Percentiles rank a stretch among this genome's conserved stretches.
phyloP scores from a whole-genome alignment of 2,888 invertebrate species.

The Eilema caniola region DNA sequence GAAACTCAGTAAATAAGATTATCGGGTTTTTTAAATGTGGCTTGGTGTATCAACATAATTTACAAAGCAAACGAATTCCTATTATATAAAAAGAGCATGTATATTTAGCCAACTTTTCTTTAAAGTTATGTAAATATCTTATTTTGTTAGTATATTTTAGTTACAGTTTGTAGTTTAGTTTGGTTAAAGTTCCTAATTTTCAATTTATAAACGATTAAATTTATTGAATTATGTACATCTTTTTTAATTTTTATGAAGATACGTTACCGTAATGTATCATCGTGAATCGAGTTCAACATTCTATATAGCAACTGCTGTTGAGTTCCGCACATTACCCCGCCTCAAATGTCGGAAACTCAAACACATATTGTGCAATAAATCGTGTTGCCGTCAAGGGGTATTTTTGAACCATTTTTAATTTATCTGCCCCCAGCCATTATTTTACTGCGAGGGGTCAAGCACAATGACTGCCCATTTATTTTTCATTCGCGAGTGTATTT shows the following conservation, averaged over 20 bases:
- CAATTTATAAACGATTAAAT: too few species aligned
- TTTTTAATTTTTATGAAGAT: neutral
- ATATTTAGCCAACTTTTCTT: too few species aligned
- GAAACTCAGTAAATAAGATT: too few species aligned
- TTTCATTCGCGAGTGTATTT: constrained; percentile 73
- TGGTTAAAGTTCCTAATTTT: too few species aligned
- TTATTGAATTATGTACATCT: too few species aligned
- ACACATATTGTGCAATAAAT: constrained; percentile 65
- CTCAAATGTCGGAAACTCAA: constrained; percentile 53
- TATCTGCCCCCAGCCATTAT: constrained; percentile 84
- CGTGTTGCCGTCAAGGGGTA: constrained; percentile 76
- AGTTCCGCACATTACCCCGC: constrained; percentile 46
- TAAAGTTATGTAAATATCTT: too few species aligned
- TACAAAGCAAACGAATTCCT: too few species aligned
- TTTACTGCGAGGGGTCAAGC: constrained; percentile 83
- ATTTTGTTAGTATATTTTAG: too few species aligned
- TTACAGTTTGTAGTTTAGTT: too few species aligned
- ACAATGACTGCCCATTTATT: constrained; percentile 73
- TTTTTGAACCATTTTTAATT: constrained; percentile 86
- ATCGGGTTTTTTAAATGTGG: too few species aligned
- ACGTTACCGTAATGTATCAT: neutral
- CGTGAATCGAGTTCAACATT: neutral
- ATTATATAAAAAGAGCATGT: too few species aligned
- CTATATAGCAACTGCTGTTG: constrained; percentile 23
- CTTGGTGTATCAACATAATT: too few species aligned